These are phyloP conservation scores for Bryconaethiops microstoma DNA, from an alignment of 2,797 vertebrate species.

Conservation along the genomic window DNA sequence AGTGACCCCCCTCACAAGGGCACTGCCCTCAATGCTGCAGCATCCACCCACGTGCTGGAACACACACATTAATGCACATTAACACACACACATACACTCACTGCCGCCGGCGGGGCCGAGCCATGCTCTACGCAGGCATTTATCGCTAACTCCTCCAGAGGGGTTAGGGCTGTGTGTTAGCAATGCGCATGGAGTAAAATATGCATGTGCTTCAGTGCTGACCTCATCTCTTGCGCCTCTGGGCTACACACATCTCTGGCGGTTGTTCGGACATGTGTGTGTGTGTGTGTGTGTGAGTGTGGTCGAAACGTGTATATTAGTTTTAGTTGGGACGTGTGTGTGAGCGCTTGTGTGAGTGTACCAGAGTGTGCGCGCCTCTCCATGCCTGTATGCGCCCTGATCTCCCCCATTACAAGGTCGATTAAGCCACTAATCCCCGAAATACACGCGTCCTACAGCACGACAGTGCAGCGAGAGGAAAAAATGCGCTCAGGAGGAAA, in stretches of 20 bases:
- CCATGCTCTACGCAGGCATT: neutral
- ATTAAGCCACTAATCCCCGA: slow-evolving; percentile 86
- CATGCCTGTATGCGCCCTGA: slow-evolving; percentile 80
- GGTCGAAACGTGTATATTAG: slow-evolving; percentile 61
- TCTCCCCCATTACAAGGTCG: slow-evolving; percentile 86
- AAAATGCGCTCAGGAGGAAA: slow-evolving; percentile 56
- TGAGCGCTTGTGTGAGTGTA: slow-evolving; percentile 51
- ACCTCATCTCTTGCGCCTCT: slow-evolving; percentile 15
- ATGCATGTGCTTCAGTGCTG: slow-evolving; percentile 3
- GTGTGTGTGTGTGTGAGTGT: slow-evolving; percentile 49
- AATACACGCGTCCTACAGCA: slow-evolving; percentile 82
- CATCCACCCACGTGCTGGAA: slow-evolving; percentile 14
- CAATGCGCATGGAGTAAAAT: slow-evolving; percentile 40
- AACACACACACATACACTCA: neutral
- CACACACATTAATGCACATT: slow-evolving; percentile 14
- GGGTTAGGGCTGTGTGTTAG: neutral
- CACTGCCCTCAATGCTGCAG: neutral
- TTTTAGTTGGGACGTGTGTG: slow-evolving; percentile 56
- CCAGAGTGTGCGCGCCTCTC: slow-evolving; percentile 64
- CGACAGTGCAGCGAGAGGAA: slow-evolving; percentile 62
- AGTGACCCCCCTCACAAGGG: slow-evolving; percentile 48
- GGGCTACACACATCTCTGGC: neutral
- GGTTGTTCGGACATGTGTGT: slow-evolving; percentile 40
- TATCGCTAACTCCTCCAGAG: slow-evolving; percentile 11
- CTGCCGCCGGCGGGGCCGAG: neutral